These are phyloP conservation scores for Epinotia brunnichana DNA, from an alignment of 2,888 invertebrate species.

Conservation along the genomic window DNA sequence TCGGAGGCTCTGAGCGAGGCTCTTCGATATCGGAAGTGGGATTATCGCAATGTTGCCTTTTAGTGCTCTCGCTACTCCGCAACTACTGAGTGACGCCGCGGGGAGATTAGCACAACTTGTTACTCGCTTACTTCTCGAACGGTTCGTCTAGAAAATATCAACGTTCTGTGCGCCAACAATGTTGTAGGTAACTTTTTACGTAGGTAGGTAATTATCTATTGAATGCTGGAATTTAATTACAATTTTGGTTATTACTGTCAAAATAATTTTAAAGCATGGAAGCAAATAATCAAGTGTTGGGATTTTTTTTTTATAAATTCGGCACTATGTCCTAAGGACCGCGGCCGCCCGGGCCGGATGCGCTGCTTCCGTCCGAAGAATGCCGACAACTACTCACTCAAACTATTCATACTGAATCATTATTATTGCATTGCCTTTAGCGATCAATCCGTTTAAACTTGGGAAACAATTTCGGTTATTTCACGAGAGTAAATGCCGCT, in stretches of 20 bases:
- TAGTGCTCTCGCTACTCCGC: slow-evolving; percentile 66
- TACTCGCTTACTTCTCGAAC: slow-evolving; percentile 17
- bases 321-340: slow-evolving; percentile 65
- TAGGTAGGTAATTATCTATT: background rate
- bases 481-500: slow-evolving; percentile 21
- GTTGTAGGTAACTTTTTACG: background rate
- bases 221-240: background rate
- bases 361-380: slow-evolving; percentile 62
- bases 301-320: slow-evolving; percentile 68
- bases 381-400: slow-evolving; percentile 58
- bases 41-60: slow-evolving; percentile 72
- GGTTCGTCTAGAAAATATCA: slow-evolving; percentile 8
- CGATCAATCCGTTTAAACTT: slow-evolving; percentile 38
- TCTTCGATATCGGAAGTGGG: slow-evolving; percentile 71
- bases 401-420: slow-evolving; percentile 45
- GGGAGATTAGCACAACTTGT: slow-evolving; percentile 49
- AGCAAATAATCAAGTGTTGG: slow-evolving; percentile 65
- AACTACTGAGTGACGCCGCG: slow-evolving; percentile 57
- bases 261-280: background rate
- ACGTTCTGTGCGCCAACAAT: slow-evolving; percentile 6
- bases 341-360: slow-evolving; percentile 63
- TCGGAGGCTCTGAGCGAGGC: slow-evolving; percentile 54
- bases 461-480: slow-evolving; percentile 6
- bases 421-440: slow-evolving; percentile 47
- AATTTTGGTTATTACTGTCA: background rate